These are phyloP conservation scores for Cyanistes caeruleus DNA, from an alignment of 2,113 vertebrate genomes.

Conservation along the genomic window DNA sequence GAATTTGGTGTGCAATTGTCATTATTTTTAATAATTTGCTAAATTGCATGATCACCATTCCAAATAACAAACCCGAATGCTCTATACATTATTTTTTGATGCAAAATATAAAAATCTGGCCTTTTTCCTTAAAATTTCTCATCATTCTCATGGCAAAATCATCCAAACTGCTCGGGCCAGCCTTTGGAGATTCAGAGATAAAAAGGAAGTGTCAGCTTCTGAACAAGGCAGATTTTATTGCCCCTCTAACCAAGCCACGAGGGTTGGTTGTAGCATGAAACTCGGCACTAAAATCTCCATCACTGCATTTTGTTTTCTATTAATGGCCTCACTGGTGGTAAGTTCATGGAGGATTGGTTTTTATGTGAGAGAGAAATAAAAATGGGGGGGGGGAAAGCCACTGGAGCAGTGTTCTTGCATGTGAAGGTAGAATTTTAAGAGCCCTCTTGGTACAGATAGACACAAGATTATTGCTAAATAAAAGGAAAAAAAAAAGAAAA, in stretches of 20 bases:
- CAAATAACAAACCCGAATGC: neutral
- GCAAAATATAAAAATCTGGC: neutral
- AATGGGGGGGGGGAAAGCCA: rapidly evolving
- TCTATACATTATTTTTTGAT: neutral
- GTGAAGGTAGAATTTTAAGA: neutral
- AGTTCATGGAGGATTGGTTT: neutral
- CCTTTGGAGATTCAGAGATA: neutral
- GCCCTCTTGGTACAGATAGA: neutral
- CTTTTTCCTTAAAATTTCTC: neutral
- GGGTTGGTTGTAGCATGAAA: neutral
- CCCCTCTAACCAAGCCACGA: neutral
- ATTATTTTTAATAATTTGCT: neutral
- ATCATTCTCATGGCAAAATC: neutral
- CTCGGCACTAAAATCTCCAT: neutral
- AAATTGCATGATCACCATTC: neutral
- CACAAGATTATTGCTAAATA: neutral
- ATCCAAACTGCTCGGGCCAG: neutral
- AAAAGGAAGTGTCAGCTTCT: neutral
- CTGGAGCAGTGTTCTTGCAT: neutral
- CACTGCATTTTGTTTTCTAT: neutral
- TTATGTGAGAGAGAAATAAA: neutral
- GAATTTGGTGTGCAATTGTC: neutral
- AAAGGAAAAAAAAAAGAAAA: neutral
- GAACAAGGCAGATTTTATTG: neutral
- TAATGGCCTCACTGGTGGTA: neutral